Evolutionary conservation across 2,888 invertebrate species (phyloP), one percentile per base, ranked within the genome.

Genomic region (Sepioteuthis lessoniana): DNA sequence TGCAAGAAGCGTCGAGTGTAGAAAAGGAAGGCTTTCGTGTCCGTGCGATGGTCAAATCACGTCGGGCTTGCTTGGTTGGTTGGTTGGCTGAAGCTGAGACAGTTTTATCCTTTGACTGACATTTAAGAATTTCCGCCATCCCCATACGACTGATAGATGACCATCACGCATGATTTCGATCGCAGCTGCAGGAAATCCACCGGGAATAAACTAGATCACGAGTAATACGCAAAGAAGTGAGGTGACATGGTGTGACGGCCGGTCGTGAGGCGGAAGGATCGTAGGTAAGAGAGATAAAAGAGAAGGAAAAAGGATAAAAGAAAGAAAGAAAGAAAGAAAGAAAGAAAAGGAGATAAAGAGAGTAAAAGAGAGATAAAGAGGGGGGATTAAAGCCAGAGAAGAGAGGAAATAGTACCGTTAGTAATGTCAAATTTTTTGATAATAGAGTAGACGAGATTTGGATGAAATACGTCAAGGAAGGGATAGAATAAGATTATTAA

Each of bases 21-120:
- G n/a, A 76, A 76, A 76, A 25, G n/a, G 76, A 35, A 76, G n/a
- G 31, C 76, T 76, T 76, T 76, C 76, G 76, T 76, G 76, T 76
- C n/a, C n/a, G 76, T 31, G 76, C n/a, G 76, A 25, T 76, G 76
- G 76, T 76, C 76, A 76, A 76, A 76, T 76, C n/a, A 76, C n/a
- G 76, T 35, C 35, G 76, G 76, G 16, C n/a, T 76, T 76, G 55
- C 55, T n/a, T 76, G 76, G 16, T 13, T 76, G n/a, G n/a, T 13
- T 76, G n/a, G 76, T 13, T n/a, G n/a, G 76, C 76, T n/a, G 76
- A 13, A n/a, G 76, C 0, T n/a, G 76, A 76, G 76, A 76, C 76
- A 76, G 76, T 76, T 76, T 76, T 76, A 76, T 76, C 76, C 76
- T 76, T 76, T 76, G 76, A 35, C 76, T 76, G 76, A 76, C 76